phyloP scores from a whole-genome alignment of 2,888 invertebrate genomes.

The Lasioglossum oenotherae region DNA sequence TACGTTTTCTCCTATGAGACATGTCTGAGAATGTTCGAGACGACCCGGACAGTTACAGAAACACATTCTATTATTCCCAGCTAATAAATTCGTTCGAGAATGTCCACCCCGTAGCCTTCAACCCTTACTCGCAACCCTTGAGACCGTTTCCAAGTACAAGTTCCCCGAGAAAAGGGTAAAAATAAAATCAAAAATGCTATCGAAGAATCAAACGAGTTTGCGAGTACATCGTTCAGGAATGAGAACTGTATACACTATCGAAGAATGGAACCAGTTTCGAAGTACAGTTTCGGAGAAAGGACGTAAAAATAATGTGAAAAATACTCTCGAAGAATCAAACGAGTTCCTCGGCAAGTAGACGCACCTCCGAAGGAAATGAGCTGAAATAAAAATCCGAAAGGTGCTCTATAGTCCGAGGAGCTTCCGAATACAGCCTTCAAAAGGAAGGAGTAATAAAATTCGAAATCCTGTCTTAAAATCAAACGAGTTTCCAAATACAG shows the following conservation, averaged over 20 bases:
- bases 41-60: not conserved
- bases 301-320: not conserved
- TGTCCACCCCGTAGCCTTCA: not conserved
- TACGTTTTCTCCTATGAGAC: not conserved
- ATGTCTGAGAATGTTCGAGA: not conserved
- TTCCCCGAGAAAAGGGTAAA: constrained; percentile 31
- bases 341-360: constrained; percentile 3
- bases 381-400: not conserved
- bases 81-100: constrained; percentile 7
- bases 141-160: not conserved
- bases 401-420: not conserved
- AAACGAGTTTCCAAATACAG: not conserved
- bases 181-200: not conserved
- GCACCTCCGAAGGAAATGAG: constrained; percentile 1
- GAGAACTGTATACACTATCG: not conserved
- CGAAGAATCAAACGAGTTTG: constrained; percentile 11
- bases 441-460: not conserved
- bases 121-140: not conserved
- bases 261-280: constrained; percentile 2
- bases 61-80: not conserved
- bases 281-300: not conserved
- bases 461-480: not conserved
- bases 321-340: constrained; percentile 5
- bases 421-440: not conserved
- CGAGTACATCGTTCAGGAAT: not conserved